A percentile compares a stretch with the other conserved stretches of the same genome.
These are phyloP conservation scores for Teleogryllus occipitalis DNA, from an alignment of 1,140 invertebrate species.

Conservation along the genomic window DNA sequence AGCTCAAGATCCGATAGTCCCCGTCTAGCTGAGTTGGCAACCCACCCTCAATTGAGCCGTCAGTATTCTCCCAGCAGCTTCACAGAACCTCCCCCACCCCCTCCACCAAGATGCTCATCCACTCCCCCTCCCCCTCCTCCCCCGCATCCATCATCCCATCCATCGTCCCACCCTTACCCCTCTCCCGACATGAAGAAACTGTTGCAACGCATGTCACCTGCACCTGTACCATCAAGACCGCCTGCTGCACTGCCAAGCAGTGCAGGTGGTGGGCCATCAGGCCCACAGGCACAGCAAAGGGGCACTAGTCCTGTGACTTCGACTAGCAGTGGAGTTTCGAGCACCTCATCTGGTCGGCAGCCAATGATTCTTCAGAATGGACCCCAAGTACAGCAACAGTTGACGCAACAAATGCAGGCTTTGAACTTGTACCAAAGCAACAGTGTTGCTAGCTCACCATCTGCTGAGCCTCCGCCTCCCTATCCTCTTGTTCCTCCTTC, in stretches of 20 bases:
- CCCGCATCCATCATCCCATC: conserved; percentile 37
- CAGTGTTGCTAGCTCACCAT: conserved; percentile 35
- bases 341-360: conserved; percentile 40
- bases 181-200: conserved; percentile 68
- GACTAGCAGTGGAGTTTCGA: conserved; percentile 32
- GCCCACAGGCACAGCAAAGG: conserved; percentile 41
- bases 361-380: conserved; percentile 75
- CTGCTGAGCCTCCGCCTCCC: conserved; percentile 64
- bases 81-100: conserved; percentile 37
- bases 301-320: conserved; percentile 70
- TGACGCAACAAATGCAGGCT: conserved; percentile 78
- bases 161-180: conserved; percentile 39
- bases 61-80: conserved; percentile 58
- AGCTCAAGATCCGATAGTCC: conserved; percentile 85
- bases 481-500: conserved; percentile 54
- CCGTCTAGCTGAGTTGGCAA: conserved; percentile 34
- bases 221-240: conserved; percentile 51
- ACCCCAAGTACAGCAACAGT: conserved; percentile 72
- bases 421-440: conserved; percentile 64
- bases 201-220: conserved; percentile 76
- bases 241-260: conserved; percentile 42
- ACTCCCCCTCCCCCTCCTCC: conserved; percentile 65
- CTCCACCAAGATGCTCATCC: conserved; percentile 42
- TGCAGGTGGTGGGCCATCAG: conserved; percentile 34
- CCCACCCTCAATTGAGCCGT: conserved; percentile 44